Percentiles rank a stretch among this genome's conserved stretches.
phyloP scores from a whole-genome alignment of 2,888 invertebrate genomes.

The Tipula helvola region DNA sequence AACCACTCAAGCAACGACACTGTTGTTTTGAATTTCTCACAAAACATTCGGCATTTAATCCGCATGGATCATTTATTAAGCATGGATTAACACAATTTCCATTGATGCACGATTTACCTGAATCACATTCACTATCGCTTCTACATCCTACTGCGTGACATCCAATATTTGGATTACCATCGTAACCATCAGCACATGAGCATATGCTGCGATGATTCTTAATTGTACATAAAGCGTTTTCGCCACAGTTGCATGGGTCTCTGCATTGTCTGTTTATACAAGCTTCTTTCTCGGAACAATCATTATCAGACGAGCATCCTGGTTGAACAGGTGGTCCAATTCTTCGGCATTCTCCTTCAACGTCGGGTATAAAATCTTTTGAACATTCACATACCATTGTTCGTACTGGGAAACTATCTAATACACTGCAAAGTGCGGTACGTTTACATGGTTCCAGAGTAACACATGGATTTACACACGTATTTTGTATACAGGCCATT shows the following conservation, averaged over 20 bases:
- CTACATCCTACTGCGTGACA: constrained; percentile 74
- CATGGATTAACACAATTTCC: constrained; percentile 80
- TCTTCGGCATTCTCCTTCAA: constrained; percentile 64
- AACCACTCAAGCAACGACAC: constrained; percentile 71
- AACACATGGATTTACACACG: constrained; percentile 66
- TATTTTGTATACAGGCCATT: constrained; percentile 65
- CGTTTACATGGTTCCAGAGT: constrained; percentile 63
- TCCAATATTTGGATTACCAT: constrained; percentile 73
- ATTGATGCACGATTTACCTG: constrained; percentile 71
- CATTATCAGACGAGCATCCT: constrained; percentile 66
- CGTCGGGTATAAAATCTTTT: constrained; percentile 69
- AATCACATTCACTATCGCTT: constrained; percentile 70
- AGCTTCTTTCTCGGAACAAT: constrained; percentile 65
- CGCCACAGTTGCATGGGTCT: constrained; percentile 79
- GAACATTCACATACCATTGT: constrained; percentile 84
- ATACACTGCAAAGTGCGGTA: constrained; percentile 64
- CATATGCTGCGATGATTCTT: constrained; percentile 77
- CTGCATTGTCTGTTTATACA: constrained; percentile 78
- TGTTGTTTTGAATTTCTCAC: constrained; percentile 57
- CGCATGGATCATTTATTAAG: constrained; percentile 64
- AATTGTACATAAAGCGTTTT: constrained; percentile 68
- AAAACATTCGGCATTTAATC: constrained; percentile 70
- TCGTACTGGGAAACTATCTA: constrained; percentile 73
- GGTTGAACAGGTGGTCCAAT: constrained; percentile 54
- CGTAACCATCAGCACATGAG: constrained; percentile 69